These are phyloP conservation scores for Notocelia uddmanniana DNA, from an alignment of 2,888 invertebrate species.

Conservation along the genomic window DNA sequence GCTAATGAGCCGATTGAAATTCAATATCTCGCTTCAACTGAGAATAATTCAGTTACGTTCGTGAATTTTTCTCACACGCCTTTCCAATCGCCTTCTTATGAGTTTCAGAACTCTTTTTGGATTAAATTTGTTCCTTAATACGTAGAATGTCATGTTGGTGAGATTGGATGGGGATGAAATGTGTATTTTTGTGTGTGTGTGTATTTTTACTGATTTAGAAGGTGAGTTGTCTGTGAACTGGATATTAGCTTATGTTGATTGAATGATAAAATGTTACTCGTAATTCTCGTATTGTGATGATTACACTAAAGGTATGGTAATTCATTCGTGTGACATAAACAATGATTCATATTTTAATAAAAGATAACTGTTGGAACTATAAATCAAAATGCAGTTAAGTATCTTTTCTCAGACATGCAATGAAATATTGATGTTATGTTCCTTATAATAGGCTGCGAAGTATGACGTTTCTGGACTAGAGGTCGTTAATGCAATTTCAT, in stretches of 20 bases:
- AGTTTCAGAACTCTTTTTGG: conserved; percentile 29
- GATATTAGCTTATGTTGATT: neutral
- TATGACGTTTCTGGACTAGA: no score
- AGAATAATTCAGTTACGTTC: conserved; percentile 53
- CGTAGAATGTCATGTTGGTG: neutral
- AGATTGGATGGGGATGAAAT: neutral
- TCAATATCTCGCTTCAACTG: conserved; percentile 53
- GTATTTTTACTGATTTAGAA: conserved; percentile 7
- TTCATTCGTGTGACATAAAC: no score
- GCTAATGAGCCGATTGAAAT: conserved; percentile 56
- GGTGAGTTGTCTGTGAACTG: neutral
- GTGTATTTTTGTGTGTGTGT: no score
- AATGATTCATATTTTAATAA: no score
- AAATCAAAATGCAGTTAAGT: no score
- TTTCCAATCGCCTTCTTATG: conserved; percentile 21
- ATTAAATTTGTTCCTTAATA: conserved; percentile 17
- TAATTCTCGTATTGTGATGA: no score
- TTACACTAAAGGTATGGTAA: no score
- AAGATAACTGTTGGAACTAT: no score
- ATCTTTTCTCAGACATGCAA: no score
- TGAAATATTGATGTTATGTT: no score
- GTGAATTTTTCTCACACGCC: conserved; percentile 33
- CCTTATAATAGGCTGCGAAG: no score
- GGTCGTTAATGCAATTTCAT: no score
- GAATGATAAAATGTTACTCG: neutral